phyloP scores from a whole-genome alignment of 1,140 invertebrate genomes.

The Caenorhabditis briggsae region DNA sequence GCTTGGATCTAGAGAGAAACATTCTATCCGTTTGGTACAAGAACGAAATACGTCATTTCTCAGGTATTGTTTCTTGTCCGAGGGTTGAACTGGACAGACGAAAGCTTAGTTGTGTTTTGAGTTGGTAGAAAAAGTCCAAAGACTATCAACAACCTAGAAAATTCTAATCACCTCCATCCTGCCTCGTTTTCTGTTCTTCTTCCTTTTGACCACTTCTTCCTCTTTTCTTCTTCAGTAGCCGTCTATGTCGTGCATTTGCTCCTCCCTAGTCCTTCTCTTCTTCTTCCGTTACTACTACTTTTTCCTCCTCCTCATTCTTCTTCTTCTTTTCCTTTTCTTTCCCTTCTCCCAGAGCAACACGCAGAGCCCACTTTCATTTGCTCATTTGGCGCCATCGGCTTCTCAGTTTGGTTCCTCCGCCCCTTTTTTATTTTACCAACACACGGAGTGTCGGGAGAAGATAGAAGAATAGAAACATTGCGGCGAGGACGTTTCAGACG shows the following conservation, averaged over 20 bases:
- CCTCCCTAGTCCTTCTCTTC: background rate
- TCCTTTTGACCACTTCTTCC: background rate
- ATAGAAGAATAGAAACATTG: background rate
- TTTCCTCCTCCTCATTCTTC: background rate
- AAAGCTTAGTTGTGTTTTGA: background rate
- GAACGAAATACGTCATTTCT: background rate
- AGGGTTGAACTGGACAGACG: background rate
- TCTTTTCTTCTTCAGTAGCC: background rate
- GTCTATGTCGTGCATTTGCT: slow-evolving; percentile 8
- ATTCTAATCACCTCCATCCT: background rate
- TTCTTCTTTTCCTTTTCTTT: background rate
- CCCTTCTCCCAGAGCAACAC: slow-evolving; percentile 19
- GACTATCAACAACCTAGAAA: slow-evolving; percentile 1
- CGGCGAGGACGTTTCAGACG: slow-evolving; percentile 19
- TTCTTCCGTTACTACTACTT: slow-evolving; percentile 24
- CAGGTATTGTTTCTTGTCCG: background rate
- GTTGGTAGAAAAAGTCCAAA: background rate
- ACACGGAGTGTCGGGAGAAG: background rate
- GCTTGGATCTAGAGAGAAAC: background rate
- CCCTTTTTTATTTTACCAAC: slow-evolving; percentile 35
- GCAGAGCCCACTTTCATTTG: slow-evolving; percentile 29
- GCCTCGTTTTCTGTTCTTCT: background rate
- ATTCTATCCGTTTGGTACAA: slow-evolving; percentile 3
- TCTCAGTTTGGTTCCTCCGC: slow-evolving; percentile 8
- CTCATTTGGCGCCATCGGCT: slow-evolving; percentile 37